Conservation (phyloP, 2,888 invertebrate species). For the Ditula angustiorana region DNA sequence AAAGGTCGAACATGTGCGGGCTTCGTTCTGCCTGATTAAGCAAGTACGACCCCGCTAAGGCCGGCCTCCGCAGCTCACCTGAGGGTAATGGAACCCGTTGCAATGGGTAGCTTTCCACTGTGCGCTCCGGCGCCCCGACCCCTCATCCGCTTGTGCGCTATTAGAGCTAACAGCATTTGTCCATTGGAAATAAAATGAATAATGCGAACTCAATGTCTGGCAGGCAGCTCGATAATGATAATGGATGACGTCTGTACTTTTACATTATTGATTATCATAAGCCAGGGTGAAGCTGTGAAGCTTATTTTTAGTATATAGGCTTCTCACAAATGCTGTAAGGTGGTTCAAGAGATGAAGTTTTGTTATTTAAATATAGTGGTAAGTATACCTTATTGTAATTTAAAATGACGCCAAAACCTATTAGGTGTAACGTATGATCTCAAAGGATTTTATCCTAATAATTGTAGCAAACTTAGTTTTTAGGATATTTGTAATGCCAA, state of each 20-base stretch:
- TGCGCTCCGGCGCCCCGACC: slow-evolving; percentile 8
- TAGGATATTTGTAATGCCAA: slow-evolving; percentile 74
- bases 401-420: slow-evolving; percentile 25
- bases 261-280: slow-evolving; percentile 20
- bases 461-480: slow-evolving; percentile 40
- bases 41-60: slow-evolving; percentile 18
- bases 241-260: slow-evolving; percentile 35
- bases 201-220: slow-evolving; percentile 33
- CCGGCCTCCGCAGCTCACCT: slow-evolving; percentile 24
- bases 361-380: slow-evolving; percentile 20
- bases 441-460: slow-evolving; percentile 44
- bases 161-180: slow-evolving; percentile 40
- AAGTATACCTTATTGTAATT: slow-evolving; percentile 12
- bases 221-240: slow-evolving; percentile 38
- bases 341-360: neutral
- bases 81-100: slow-evolving; percentile 35
- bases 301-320: too few relatives aligned
- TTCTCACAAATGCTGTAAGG: neutral
- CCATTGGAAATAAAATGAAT: slow-evolving; percentile 40
- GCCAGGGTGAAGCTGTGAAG: slow-evolving; percentile 5
- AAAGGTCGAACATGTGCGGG: slow-evolving; percentile 33
- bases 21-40: slow-evolving; percentile 34
- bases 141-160: slow-evolving; percentile 24
- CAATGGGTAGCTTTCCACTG: slow-evolving; percentile 15
- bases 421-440: slow-evolving; percentile 51